Conservation (phyloP, 2,888 invertebrate species). For the Nebria salina region DNA sequence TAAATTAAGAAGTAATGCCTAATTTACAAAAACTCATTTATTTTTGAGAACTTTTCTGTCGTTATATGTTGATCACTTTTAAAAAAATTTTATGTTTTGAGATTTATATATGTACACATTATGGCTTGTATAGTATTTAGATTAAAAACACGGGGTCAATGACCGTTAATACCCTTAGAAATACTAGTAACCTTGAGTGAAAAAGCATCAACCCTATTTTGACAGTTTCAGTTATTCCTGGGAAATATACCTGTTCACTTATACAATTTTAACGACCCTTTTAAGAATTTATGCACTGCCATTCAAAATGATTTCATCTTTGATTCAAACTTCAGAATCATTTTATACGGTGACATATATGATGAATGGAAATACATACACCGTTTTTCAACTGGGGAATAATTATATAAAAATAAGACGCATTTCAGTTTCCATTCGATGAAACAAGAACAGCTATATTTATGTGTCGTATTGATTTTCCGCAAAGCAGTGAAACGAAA, state of each 20-base stretch:
- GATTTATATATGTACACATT: background rate
- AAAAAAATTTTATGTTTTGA: background rate
- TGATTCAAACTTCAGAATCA: background rate
- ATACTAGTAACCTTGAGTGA: background rate
- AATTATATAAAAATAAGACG: background rate
- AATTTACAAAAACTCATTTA: no score
- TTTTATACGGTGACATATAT: background rate
- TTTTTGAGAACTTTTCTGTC: no score
- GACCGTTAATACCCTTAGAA: background rate
- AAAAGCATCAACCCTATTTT: background rate
- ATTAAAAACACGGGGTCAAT: background rate
- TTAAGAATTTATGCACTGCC: background rate
- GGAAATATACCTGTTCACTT: background rate
- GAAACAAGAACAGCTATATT: background rate
- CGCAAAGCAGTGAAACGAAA: background rate
- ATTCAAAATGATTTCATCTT: background rate
- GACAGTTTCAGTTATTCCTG: background rate
- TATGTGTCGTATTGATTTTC: slow-evolving; percentile 6
- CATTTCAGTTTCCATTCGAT: background rate
- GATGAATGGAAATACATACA: background rate
- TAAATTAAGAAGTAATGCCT: no score
- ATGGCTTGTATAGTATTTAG: background rate
- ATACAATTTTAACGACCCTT: background rate
- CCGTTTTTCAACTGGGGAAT: background rate
- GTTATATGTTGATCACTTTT: no score